These are phyloP conservation scores for Spialia ferax DNA, from an alignment of 2,888 invertebrate genomes.

Conservation along the genomic window DNA sequence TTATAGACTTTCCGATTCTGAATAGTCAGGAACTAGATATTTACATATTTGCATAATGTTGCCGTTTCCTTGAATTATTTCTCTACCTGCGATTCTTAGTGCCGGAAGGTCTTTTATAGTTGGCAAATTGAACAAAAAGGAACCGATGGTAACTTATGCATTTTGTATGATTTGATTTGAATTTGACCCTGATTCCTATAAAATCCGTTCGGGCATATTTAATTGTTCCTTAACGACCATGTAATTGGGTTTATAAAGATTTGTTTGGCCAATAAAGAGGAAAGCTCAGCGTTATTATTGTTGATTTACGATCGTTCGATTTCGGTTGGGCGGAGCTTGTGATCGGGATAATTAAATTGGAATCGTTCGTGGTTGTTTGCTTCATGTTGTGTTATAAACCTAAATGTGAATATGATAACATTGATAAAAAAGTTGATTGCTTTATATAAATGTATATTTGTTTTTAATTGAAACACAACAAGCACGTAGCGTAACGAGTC, in stretches of 20 bases:
- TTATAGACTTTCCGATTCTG: constrained; percentile 27
- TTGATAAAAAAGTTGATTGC: not conserved
- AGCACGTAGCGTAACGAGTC: not conserved
- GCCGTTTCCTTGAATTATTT: constrained; percentile 30
- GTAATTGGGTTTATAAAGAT: constrained; percentile 82
- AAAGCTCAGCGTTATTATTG: constrained; percentile 68
- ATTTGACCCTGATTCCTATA: constrained; percentile 33
- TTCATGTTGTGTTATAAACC: constrained; percentile 37
- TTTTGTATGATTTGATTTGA: constrained; percentile 33
- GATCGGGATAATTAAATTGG: constrained; percentile 78
- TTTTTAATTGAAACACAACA: constrained; percentile 12
- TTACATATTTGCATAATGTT: constrained; percentile 30
- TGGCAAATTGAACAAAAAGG: constrained; percentile 28
- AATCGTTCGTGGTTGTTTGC: constrained; percentile 54
- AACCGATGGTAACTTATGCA: constrained; percentile 15
- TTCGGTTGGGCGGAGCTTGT: constrained; percentile 68
- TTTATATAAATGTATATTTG: not conserved
- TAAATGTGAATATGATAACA: not conserved
- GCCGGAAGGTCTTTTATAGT: constrained; percentile 34
- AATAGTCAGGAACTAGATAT: constrained; percentile 9
- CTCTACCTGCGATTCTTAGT: constrained; percentile 30
- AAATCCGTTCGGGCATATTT: constrained; percentile 48
- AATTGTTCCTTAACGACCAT: constrained; percentile 75
- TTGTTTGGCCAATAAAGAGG: constrained; percentile 75
- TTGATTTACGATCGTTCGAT: constrained; percentile 75